Base-by-base conservation (phyloP, 2,113 vertebrate genomes). In the Catagonus wagneri region DNA sequence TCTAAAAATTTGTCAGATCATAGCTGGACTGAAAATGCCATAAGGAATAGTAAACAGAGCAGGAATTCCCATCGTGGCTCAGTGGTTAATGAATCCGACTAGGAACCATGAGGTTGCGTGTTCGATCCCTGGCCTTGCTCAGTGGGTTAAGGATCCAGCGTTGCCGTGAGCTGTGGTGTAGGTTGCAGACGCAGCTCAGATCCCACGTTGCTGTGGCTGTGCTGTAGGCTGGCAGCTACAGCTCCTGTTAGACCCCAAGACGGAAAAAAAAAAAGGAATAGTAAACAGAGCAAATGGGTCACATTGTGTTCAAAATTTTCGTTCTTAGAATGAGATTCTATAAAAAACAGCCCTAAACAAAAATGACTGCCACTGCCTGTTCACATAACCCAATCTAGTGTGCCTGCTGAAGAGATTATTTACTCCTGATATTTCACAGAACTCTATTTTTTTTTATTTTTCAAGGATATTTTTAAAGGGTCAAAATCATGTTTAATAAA, bases 401-500 rank as follows among this genome's bases (percentile, higher is more conserved):
- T 29, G 44, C 93, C 23, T 65, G 20, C 17, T 61, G 6, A 72
- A 88, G 81, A 16, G 5, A 76, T 29, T 60, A 54, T 68, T 80
- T 66, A n/a, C 6, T n/a, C 15, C 36, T 54, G 0, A 69, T 23
- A 65, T n/a, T 92, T 74, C 52, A 79, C 32, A 83, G 69, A 90
- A 80, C 60, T 81, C 19, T 56, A 29, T 68, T 94, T 87, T 27
- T 65, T 65, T 86, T 69, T 96, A 25, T 25, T 86, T 80, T 79
- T 29, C 29, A 76, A 8, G 20, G 36, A 58, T 54, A 68, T 75
- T 72, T 58, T 94, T 89, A 54, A 95, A 44, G 52, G 61, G 23
- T 74, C 13, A 34, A 74, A 65, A 76, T 56, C 56, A 50, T 52
- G 86, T 83, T 92, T 97, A 93, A 71, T 50, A 7, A 72, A 93